Base-by-base conservation (phyloP, 2,797 vertebrate species). In the Tamandua tetradactyla region DNA sequence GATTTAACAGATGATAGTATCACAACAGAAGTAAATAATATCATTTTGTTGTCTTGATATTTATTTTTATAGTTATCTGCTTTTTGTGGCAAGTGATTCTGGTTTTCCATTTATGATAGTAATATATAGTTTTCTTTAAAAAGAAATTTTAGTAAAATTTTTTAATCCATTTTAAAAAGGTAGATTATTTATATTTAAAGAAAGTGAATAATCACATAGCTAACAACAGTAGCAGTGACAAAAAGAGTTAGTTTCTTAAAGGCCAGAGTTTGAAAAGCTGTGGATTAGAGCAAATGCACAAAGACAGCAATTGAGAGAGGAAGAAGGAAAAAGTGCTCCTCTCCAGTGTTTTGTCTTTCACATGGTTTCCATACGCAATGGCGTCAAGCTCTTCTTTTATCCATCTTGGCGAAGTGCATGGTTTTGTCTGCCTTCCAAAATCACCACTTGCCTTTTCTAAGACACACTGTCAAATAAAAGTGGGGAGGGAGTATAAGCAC, bases 341-440 rank as follows among this genome's bases (percentile, higher is more conserved):
- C 47, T 84, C 74, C 12, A 52, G 4, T 22, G 3, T 17, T 75
- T 25, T 81, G 35, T 37, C 44, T 92, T 94, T 93, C 61, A 35
- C 7, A 4, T 83, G 37, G 7, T 72, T 95, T 87, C 72, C n/a
- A n/a, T 47, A 89, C n/a, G 71, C n/a, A 3, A 20, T 22, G 35
- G 27, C 52, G 55, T 91, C 59, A 75, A 57, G 17, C 27, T 79
- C 57, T 35, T 82, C 44, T 55, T 93, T 80, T 55, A 75, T 52
- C 20, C 25, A 49, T 55, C 47, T 85, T 27, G 72, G 44, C 78
- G 91, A 92, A 90, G 85, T 68, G 30, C 68, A 49, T 44, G 79
- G 42, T 69, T 97, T 91, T 87, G n/a, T 87, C 82, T 79, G 57
- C 75, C 52, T 84, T 90, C 95, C 76, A 59, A 80, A 84, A 92